A percentile compares a stretch with the other conserved stretches of the same genome.
Conservation (phyloP, 2,888 invertebrate genomes). For the Eristalis tenax region DNA sequence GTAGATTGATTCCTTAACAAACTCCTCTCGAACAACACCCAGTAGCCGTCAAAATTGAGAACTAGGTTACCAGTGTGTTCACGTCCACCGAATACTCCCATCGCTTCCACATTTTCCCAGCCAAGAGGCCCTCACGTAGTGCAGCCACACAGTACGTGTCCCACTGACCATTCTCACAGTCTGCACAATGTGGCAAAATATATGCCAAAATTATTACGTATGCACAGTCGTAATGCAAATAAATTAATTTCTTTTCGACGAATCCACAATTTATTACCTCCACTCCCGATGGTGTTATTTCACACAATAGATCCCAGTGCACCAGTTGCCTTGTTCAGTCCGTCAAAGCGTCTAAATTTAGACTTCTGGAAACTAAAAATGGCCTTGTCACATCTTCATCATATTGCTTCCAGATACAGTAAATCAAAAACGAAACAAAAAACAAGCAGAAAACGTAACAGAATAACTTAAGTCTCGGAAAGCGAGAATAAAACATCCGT, state of each 20-base stretch:
- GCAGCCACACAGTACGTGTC: conserved; percentile 23
- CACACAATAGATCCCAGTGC: conserved; percentile 11
- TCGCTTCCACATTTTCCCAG: not conserved
- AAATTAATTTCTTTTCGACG: conserved; percentile 28
- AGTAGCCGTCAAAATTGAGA: no score
- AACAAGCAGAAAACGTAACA: not conserved
- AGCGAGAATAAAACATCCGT: conserved; percentile 45
- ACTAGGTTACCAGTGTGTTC: not conserved
- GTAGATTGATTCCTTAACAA: no score
- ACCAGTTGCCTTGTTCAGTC: not conserved
- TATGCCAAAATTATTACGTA: conserved; percentile 61
- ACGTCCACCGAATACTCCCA: not conserved
- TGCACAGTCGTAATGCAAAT: conserved; percentile 39
- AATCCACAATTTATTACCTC: conserved; percentile 38
- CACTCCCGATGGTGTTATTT: conserved; percentile 9
- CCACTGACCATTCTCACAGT: conserved; percentile 56
- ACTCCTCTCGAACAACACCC: no score
- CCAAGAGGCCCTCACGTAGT: conserved; percentile 26
- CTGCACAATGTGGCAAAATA: conserved; percentile 21
- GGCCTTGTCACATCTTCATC: conserved; percentile 41
- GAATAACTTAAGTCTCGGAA: conserved; percentile 1
- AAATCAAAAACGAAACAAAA: not conserved
- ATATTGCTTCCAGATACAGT: conserved; percentile 49
- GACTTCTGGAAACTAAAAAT: conserved; percentile 22
- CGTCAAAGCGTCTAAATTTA: conserved; percentile 15